These are phyloP conservation scores for Oscheius onirici DNA, from an alignment of 2,888 invertebrate genomes.

Conservation along the genomic window DNA sequence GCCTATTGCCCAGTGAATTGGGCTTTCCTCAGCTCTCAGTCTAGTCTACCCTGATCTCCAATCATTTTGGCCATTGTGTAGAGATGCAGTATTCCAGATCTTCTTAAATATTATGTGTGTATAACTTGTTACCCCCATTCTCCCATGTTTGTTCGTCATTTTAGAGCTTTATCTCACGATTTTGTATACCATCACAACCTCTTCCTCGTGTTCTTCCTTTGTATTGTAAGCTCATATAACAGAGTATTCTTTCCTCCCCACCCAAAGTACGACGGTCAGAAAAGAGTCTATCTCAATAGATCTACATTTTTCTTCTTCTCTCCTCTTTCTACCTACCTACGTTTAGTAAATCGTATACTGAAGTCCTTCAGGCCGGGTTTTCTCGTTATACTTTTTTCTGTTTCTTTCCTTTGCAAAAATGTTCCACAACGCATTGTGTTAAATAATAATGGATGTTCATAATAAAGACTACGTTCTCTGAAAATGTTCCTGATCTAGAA, in stretches of 20 bases:
- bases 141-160: conserved; percentile 15
- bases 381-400: not conserved
- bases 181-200: not conserved
- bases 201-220: not conserved
- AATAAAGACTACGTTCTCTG: conserved; percentile 23
- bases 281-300: conserved; percentile 30
- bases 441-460: conserved; percentile 27
- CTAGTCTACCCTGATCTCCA: conserved; percentile 35
- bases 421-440: conserved; percentile 32
- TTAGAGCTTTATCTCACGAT: conserved; percentile 22
- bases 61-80: conserved; percentile 26
- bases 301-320: not conserved
- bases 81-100: conserved; percentile 22
- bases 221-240: conserved; percentile 13
- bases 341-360: conserved; percentile 20
- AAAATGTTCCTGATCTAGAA: not conserved
- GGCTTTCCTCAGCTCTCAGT: conserved; percentile 30
- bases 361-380: conserved; percentile 27
- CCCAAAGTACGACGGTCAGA: conserved; percentile 18
- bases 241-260: not conserved
- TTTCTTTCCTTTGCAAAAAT: conserved; percentile 1
- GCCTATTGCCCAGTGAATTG: conserved; percentile 22
- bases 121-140: not conserved
- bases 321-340: not conserved
- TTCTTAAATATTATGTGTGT: conserved; percentile 19